Evolutionary conservation across 2,113 vertebrate genomes (phyloP), one percentile per base, ranked within the genome.

Genomic region (Ictidomys tridecemlineatus): DNA sequence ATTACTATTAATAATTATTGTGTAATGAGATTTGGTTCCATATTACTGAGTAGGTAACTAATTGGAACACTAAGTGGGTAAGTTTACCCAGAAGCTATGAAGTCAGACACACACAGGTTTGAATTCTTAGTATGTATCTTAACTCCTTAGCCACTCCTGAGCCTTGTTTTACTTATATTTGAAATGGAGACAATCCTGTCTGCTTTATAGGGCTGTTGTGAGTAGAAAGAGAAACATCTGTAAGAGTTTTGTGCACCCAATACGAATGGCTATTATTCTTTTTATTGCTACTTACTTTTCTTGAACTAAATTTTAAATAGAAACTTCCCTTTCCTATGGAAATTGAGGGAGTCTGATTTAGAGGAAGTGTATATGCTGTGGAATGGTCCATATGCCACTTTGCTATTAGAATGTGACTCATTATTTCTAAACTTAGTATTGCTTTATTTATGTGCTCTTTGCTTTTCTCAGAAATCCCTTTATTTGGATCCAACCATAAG

Each of bases 321-420:
- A 17, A 84, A 53, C 73, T 89, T 95, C n/a, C 63, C 77, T 92
- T 96, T 94, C 82, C 61, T 84, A 39, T 61, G 51, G 92, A 87
- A 87, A 82, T 93, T 84, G 79, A 61, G 34, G 53, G 48, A 94
- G 53, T 97, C 93, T 94, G 90, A 83, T 83, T 89, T 95, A 89
- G 37, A 97, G 45, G 51, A 45, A 93, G 37, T 94, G 91, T 87
- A 51, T 63, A 53, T 89, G 84, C 92, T 84, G 65, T 92, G 65
- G 90, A 97, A 87, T 45, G n/a, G 70, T 51, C 97, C 95, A 96
- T 92, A 95, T 97, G 90, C 79, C 79, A 72, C 80, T 87, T 90
- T 79, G 74, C 42, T 96, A 92, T 97, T 93, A 97, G 94, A 93
- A 72, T 84, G 77, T 96, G 97, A 97, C 65, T 97, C 95, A 96